phyloP scores from a whole-genome alignment of 2,113 vertebrate species.

The Paraplagusia blochii region DNA sequence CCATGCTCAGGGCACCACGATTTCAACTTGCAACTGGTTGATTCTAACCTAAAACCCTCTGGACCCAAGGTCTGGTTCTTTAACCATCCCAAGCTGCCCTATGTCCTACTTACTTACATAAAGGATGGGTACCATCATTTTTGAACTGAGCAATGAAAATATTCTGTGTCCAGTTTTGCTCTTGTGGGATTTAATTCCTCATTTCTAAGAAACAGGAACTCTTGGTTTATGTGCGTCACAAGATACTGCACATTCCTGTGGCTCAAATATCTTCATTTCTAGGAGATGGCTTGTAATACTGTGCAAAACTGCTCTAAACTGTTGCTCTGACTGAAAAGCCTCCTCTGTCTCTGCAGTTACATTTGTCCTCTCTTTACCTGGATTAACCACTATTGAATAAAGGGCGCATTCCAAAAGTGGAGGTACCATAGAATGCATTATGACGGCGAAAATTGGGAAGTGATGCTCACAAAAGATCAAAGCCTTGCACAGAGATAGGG shows the following conservation, averaged over 20 bases:
- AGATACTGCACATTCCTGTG: background rate
- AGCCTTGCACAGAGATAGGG: constrained; percentile 14
- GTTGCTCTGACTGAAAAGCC: background rate
- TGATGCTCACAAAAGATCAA: constrained; percentile 26
- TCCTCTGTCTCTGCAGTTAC: background rate
- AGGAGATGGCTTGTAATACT: background rate
- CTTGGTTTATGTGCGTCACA: background rate
- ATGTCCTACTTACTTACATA: no score
- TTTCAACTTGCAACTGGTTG: no score
- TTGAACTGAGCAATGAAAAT: background rate
- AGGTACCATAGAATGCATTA: background rate
- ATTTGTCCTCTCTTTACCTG: background rate
- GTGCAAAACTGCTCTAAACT: background rate
- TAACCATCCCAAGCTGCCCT: no score
- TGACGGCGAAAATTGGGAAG: constrained; percentile 15
- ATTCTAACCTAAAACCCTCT: no score
- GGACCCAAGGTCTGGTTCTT: no score
- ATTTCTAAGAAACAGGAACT: background rate
- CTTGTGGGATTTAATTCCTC: background rate
- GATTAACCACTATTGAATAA: background rate
- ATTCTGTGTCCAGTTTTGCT: background rate
- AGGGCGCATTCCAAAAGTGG: background rate
- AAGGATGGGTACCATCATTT: background rate
- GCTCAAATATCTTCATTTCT: background rate
- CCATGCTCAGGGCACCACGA: no score